phyloP scores from a whole-genome alignment of 2,797 vertebrate genomes.

The Enteromius afrohamiltoni region DNA sequence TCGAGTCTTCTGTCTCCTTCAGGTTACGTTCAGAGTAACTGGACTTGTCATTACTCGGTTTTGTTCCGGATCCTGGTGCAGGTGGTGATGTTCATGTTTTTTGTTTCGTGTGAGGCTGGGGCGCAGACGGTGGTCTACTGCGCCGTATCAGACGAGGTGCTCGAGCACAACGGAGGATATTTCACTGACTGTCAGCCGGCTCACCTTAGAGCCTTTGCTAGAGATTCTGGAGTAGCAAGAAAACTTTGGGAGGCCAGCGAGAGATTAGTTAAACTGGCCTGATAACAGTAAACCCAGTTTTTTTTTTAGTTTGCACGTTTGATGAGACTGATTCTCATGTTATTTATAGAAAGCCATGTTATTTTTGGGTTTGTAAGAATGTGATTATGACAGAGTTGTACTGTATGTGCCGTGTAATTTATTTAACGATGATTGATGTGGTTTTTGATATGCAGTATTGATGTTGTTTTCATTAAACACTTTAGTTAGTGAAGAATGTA shows the following conservation, averaged over 20 bases:
- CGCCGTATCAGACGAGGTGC: constrained; percentile 76
- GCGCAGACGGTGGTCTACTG: constrained; percentile 83
- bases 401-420: neutral
- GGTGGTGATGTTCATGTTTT: constrained; percentile 84
- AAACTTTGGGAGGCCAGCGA: constrained; percentile 87
- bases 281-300: constrained; percentile 39
- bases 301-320: neutral
- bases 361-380: neutral
- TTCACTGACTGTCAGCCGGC: constrained; percentile 77
- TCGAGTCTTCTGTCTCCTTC: constrained; percentile 18
- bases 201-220: constrained; percentile 75
- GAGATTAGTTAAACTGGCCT: constrained; percentile 78
- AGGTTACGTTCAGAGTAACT: constrained; percentile 82
- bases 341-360: constrained; percentile 4
- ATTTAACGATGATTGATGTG: neutral
- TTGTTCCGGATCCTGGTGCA: constrained; percentile 80
- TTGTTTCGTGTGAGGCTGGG: constrained; percentile 76
- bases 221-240: constrained; percentile 79
- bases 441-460: neutral
- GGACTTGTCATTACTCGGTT: constrained; percentile 80
- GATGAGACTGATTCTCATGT: neutral
- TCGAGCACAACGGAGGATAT: constrained; percentile 76
- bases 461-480: neutral
- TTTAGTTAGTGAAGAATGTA: neutral
- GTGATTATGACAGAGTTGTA: neutral